Conservation (phyloP, 2,797 vertebrate species). For the Glossophaga mutica region DNA sequence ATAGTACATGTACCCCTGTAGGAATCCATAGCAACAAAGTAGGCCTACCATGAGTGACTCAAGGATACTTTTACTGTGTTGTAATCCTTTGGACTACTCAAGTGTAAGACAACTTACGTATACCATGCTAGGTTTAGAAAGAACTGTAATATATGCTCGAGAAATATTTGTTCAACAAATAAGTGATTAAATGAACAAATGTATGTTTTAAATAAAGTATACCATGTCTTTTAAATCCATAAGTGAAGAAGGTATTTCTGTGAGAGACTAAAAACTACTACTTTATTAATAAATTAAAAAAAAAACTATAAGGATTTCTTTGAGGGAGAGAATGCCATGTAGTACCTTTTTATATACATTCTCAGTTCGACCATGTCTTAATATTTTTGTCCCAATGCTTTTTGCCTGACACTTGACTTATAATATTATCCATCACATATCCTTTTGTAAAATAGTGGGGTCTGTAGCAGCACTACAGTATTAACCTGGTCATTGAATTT, state of each 20-base stretch:
- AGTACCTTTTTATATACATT: neutral
- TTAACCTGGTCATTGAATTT: neutral
- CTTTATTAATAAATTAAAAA: neutral
- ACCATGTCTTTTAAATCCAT: neutral
- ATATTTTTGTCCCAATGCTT: neutral
- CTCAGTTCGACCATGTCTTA: neutral
- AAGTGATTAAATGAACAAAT: neutral
- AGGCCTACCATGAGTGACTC: neutral
- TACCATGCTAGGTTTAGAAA: neutral
- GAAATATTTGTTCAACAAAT: neutral
- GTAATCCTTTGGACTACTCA: neutral
- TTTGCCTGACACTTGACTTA: neutral
- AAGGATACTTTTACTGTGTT: neutral
- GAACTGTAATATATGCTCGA: neutral
- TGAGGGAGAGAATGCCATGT: neutral
- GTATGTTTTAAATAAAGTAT: neutral
- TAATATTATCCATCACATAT: neutral
- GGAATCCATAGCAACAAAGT: neutral
- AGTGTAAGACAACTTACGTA: neutral
- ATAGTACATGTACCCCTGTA: neutral
- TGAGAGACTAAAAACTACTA: neutral
- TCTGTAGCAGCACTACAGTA: neutral
- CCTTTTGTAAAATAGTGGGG: neutral
- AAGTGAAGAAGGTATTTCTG: neutral
- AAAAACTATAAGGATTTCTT: neutral